Conservation (phyloP, 2,888 invertebrate genomes). For the Alcis repandata region DNA sequence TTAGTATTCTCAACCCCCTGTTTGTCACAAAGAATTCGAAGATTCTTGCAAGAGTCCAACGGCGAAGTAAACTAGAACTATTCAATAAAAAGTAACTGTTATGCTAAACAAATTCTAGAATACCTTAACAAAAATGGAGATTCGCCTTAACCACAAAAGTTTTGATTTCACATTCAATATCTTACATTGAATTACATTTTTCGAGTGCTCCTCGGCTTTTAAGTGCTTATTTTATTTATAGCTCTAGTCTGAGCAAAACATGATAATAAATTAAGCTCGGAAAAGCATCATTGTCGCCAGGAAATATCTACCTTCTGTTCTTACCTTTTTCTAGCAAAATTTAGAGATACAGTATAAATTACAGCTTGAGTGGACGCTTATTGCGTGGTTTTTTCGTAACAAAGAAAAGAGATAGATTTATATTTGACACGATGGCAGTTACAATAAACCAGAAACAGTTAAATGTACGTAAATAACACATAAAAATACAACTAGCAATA, state of each 20-base stretch:
- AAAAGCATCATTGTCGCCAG: slow-evolving; percentile 48
- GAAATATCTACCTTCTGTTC: slow-evolving; percentile 35
- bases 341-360: not conserved
- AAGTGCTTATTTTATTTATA: slow-evolving; percentile 54
- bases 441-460: no score
- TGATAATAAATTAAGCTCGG: slow-evolving; percentile 50
- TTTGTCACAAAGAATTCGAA: not conserved
- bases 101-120: slow-evolving; percentile 9
- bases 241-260: slow-evolving; percentile 49
- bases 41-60: not conserved
- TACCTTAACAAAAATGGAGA: slow-evolving; percentile 15
- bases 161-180: slow-evolving; percentile 35
- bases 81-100: slow-evolving; percentile 28
- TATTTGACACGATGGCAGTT: no score
- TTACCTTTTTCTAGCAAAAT: slow-evolving; percentile 3
- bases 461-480: no score
- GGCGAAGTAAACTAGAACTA: slow-evolving; percentile 13
- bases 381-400: not conserved
- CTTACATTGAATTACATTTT: slow-evolving; percentile 34
- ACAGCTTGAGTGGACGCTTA: not conserved
- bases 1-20: slow-evolving; percentile 1
- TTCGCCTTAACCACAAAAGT: slow-evolving; percentile 26
- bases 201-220: slow-evolving; percentile 44
- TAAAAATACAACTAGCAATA: no score
- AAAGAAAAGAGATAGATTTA: no score